A percentile compares a stretch with the other conserved stretches of the same genome.
Evolutionary conservation across 2,888 invertebrate genomes (phyloP).

Genomic region (Andrena fulva): DNA sequence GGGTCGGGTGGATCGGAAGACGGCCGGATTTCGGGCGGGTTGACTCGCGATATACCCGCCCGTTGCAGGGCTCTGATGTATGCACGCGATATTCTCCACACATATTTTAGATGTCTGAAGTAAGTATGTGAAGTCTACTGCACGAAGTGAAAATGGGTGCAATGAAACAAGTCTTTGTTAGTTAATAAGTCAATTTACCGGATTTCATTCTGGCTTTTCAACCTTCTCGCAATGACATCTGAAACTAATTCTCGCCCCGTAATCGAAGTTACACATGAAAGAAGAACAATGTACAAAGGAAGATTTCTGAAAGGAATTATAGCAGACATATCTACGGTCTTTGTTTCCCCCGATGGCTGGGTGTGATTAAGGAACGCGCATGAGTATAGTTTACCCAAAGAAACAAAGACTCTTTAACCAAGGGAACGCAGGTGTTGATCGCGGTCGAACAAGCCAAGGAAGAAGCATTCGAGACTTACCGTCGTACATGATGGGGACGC

Average conservation of each 20-base stretch:
- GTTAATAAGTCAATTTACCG: not conserved
- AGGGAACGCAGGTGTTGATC: slow-evolving; percentile 35
- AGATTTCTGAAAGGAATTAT: slow-evolving; percentile 6
- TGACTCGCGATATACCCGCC: no score
- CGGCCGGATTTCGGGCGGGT: no score
- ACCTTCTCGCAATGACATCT: not conserved
- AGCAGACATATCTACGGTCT: slow-evolving; percentile 33
- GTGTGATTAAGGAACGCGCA: not conserved
- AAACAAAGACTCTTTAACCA: slow-evolving; percentile 37
- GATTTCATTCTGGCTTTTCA: not conserved
- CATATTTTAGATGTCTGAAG: not conserved
- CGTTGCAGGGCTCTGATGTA: no score
- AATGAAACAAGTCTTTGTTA: not conserved
- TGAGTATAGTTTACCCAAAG: not conserved
- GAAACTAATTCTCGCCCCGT: slow-evolving; percentile 10
- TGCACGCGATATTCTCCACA: no score
- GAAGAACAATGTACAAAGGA: slow-evolving; percentile 38
- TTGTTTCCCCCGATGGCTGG: slow-evolving; percentile 30
- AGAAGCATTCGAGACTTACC: slow-evolving; percentile 88
- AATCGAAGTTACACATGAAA: slow-evolving; percentile 5
- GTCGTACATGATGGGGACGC: slow-evolving; percentile 97
- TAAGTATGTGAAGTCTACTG: not conserved
- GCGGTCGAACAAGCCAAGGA: slow-evolving; percentile 51
- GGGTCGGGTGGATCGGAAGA: no score
- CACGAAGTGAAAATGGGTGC: not conserved